Evolutionary conservation across 2,797 vertebrate genomes (phyloP), one percentile per base, ranked within the genome.

Genomic region (Phyllotis vaccarum): DNA sequence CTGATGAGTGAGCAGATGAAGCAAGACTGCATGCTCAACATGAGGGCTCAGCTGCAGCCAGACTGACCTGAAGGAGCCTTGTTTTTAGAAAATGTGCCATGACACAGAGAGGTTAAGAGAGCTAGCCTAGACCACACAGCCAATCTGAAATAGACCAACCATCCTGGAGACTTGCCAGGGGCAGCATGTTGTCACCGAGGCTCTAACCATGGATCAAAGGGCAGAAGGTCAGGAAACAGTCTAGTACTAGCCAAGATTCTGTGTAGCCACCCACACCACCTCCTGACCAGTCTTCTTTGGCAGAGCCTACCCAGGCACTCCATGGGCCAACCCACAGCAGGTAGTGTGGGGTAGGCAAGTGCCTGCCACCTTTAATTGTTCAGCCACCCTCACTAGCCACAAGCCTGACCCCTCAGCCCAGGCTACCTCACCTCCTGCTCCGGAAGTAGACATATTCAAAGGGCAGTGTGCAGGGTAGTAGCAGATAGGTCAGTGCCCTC

Each of bases 381-480:
- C 6, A 10, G 43, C 34, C 3, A 13, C 72, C 3, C 60, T 21
- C n/a, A 1, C 46, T 56, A 16, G 31, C 49, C 81, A 0, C 0
- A 11, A 43, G 49, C 58, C 3, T 24, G 0, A 3, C 54, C 43
- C 0, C 22, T 31, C 11, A 0, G 12, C 16, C 0, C 0, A 9
- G 60, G 52, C 27, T 24, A 56, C 89, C 96, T 95, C 37, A 97
- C 96, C 93, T 95, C 78, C 64, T 64, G 88, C 87, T 52, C 68
- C 34, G 46, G 86, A 94, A 93, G 89, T 96, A 97, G 79, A 64
- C 0, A 0, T 78, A 92, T 34, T 97, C 56, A 0, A 97, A 80
- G 56, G 97, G 97, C 88, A 97, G 91, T 0, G 58, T 95, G 31
- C 13, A 97, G 27, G 97, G 96, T 66, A 97, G 81, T 56, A 96